Base-by-base conservation (phyloP, 2,888 invertebrate genomes). In the Aphodius sticticus region DNA sequence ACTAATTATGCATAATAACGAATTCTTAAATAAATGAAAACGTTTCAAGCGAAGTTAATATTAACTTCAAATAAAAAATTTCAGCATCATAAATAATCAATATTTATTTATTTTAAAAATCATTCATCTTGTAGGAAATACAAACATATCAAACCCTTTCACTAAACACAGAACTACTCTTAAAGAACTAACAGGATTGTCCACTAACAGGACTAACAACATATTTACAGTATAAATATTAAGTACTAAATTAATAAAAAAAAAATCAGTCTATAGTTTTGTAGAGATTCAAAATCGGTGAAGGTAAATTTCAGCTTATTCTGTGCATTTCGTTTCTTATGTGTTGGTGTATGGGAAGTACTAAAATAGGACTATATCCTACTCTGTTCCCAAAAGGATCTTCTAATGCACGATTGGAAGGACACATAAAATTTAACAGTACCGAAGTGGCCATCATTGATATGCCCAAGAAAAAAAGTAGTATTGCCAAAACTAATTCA, bases 291-390 rank as follows among this genome's bases (percentile, higher is more conserved):
- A 78, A 83, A 83, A 82, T 84, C 81, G 53, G 37, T 76, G 16
- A 15, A 76, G 81, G 79, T 77, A 78, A 79, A 77, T 78, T 77
- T 79, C 84, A 82, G 53, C 83, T 82, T 71, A 85, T 83, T 77
- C 83, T 83, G 76, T 85, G 81, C 15, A 85, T 83, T 69, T 75
- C 76, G 37, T 75, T 69, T 69, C 78, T 69, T 12, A 53, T 12
- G 12, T 53, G 53, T 53, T 53, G 53, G 9, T 53, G 53, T 16
- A 88, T 86, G 4, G 86, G 84, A 38, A 89, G 85, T 37, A 88
- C 82, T 16, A 88, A 86, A 75, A 89, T 85, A 5, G 88, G 86
- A n/a, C 86, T 84, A 75, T 89, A 89, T 38, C 83, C 83, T 69
- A 84, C 82, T 69, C 82, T 81, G 69, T 81, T 78, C 6, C 79